Percentiles rank a stretch among this genome's conserved stretches.
Conservation (phyloP, 2,888 invertebrate genomes). For the Chaetogeoica ovagalla region DNA sequence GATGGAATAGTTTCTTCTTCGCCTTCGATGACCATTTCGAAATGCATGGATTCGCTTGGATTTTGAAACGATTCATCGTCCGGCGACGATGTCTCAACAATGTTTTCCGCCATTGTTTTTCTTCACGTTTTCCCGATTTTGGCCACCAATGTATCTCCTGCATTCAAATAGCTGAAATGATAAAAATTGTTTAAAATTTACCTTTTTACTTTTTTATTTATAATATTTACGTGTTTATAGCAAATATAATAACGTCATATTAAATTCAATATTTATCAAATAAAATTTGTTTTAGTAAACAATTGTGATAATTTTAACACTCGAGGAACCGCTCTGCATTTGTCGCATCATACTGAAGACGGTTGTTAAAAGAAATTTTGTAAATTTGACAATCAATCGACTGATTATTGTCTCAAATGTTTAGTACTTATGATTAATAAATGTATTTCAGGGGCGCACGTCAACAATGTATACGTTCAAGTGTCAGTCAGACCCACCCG, state of each 20-base stretch:
- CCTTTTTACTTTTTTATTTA: no score
- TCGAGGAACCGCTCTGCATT: no score
- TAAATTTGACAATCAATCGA: no score
- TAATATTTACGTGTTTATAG: no score
- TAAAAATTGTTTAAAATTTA: neutral
- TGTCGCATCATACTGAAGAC: neutral
- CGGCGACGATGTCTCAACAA: neutral
- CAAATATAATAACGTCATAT: no score
- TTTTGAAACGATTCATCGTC: conserved; percentile 6
- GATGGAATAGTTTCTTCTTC: conserved; percentile 4
- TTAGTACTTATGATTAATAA: no score
- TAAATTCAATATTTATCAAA: no score
- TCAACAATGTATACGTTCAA: no score
- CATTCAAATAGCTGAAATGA: conserved; percentile 29
- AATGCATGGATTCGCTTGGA: conserved; percentile 17
- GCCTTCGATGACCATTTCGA: conserved; percentile 20
- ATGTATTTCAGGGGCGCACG: no score
- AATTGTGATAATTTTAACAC: no score
- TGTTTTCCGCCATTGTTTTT: conserved; percentile 1
- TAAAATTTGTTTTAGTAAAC: no score
- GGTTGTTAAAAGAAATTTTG: neutral
- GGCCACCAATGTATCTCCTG: conserved; percentile 28
- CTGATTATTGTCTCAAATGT: neutral
- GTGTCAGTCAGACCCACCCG: no score
- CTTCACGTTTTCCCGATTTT: neutral